Percentiles rank a stretch among this genome's conserved stretches.
Conservation (phyloP, 2,113 vertebrate species). For the Hiodon tergisus region DNA sequence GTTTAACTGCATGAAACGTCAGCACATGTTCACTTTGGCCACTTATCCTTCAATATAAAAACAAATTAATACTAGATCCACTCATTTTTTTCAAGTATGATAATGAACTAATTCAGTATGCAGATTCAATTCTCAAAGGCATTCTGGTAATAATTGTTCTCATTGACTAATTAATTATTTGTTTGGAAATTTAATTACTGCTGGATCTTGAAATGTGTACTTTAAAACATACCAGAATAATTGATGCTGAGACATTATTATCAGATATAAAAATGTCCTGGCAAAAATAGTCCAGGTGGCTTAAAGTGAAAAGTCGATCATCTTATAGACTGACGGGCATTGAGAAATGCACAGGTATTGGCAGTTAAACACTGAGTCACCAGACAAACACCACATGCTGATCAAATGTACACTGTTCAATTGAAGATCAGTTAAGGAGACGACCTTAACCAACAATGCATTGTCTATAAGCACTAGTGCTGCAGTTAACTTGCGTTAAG, state of each 20-base stretch:
- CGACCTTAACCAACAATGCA: no score
- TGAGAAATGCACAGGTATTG: not conserved
- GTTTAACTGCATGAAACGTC: no score
- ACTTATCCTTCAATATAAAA: not conserved
- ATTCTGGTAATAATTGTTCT: conserved; percentile 73
- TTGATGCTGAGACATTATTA: conserved; percentile 27
- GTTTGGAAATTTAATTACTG: conserved; percentile 73
- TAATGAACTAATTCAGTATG: conserved; percentile 72
- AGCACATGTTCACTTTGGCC: no score
- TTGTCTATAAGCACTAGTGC: not conserved
- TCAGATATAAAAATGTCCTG: not conserved
- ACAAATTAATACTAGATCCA: conserved; percentile 47
- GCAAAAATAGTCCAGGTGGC: not conserved
- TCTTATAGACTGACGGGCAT: no score
- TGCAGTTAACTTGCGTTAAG: not conserved
- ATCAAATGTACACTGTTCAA: no score
- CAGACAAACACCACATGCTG: no score
- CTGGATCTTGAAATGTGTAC: conserved; percentile 61
- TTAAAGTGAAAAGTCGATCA: not conserved
- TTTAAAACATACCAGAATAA: conserved; percentile 42
- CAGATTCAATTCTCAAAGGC: conserved; percentile 68
- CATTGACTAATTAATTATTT: conserved; percentile 78
- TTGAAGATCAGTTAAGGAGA: no score
- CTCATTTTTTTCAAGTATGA: conserved; percentile 65
- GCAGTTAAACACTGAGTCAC: no score